Evolutionary conservation across 2,888 invertebrate species (phyloP).

Genomic region (Pilophorus perplexus): DNA sequence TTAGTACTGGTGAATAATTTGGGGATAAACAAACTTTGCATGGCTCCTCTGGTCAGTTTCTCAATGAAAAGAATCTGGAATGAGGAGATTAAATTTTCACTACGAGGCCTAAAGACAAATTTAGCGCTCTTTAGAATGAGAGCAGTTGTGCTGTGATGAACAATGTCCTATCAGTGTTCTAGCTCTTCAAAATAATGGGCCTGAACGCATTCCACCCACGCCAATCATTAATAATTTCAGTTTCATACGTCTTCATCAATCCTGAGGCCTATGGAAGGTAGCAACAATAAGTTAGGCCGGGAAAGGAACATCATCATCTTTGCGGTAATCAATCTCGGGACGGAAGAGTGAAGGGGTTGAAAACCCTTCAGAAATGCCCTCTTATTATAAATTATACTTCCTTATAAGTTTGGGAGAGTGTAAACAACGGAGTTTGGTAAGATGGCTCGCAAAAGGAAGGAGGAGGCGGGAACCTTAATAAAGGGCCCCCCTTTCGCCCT

Average conservation of each 20-base stretch:
- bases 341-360: slow-evolving; percentile 40
- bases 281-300: slow-evolving; percentile 32
- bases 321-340: slow-evolving; percentile 38
- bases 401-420: slow-evolving; percentile 42
- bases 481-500: slow-evolving; percentile 25
- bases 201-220: neutral
- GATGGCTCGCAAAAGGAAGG: neutral
- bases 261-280: slow-evolving; percentile 9
- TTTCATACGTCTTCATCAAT: slow-evolving; percentile 41
- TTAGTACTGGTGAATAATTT: too few species aligned
- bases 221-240: slow-evolving; percentile 33
- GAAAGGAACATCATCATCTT: slow-evolving; percentile 41
- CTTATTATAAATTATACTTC: slow-evolving; percentile 43
- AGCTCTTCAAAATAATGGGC: neutral
- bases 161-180: too few species aligned
- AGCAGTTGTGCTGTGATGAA: too few species aligned
- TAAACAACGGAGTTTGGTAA: slow-evolving; percentile 34
- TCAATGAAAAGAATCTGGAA: too few species aligned
- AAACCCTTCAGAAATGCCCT: slow-evolving; percentile 42
- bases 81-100: too few species aligned
- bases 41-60: neutral
- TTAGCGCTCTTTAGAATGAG: too few species aligned
- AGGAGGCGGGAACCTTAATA: slow-evolving; percentile 29
- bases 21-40: too few species aligned
- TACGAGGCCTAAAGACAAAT: too few species aligned